phyloP scores from a whole-genome alignment of 2,113 vertebrate genomes.

The Marmota monax region DNA sequence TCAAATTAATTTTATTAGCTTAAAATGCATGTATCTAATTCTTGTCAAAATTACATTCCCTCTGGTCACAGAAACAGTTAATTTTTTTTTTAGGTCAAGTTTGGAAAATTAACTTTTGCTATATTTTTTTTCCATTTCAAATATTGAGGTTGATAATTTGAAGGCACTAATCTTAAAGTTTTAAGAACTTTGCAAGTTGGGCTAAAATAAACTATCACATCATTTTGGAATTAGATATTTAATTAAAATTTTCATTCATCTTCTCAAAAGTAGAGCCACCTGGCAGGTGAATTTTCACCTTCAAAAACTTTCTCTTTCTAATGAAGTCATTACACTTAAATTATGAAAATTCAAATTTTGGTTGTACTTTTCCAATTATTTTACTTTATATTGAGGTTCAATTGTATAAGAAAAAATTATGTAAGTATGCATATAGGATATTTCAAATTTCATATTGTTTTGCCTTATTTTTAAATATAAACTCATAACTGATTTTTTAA shows the following conservation, averaged over 20 bases:
- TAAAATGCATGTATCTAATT: neutral
- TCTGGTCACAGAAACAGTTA: constrained; percentile 45
- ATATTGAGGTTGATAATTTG: constrained; percentile 71
- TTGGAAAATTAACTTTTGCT: constrained; percentile 44
- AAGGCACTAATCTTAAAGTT: constrained; percentile 65
- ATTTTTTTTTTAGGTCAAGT: constrained; percentile 63
- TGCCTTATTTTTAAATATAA: neutral
- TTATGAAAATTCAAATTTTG: neutral
- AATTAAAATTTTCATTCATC: constrained; percentile 80
- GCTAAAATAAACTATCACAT: constrained; percentile 70
- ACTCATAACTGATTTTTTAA: neutral
- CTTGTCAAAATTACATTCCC: neutral
- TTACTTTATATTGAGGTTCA: neutral
- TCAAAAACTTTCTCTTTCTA: constrained; percentile 50
- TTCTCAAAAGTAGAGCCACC: constrained; percentile 27
- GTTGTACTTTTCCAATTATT: neutral
- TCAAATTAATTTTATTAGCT: neutral
- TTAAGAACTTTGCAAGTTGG: constrained; percentile 67
- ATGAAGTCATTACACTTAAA: constrained; percentile 49
- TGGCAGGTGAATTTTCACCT: constrained; percentile 58
- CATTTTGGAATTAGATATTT: constrained; percentile 76
- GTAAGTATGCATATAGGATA: neutral
- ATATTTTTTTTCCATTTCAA: constrained; percentile 62
- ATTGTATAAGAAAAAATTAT: neutral
- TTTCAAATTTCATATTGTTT: neutral